Percentiles rank a stretch among this genome's conserved stretches.
Evolutionary conservation across 1,140 invertebrate genomes (phyloP).

Genomic region (Anthonomus grandis): DNA sequence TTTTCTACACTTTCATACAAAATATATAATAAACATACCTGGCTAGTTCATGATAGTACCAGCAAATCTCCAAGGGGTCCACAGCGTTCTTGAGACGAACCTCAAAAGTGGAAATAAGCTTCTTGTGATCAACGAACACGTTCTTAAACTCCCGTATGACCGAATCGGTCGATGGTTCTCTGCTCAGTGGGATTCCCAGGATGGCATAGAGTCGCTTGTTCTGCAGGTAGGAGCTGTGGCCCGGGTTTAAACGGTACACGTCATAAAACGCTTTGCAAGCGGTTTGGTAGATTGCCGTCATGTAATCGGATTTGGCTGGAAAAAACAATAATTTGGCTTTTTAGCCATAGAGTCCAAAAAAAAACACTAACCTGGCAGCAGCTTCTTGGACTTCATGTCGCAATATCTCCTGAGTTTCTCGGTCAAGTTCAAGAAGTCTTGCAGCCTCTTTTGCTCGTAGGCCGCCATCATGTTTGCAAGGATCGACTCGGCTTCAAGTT

Average conservation of each 20-base stretch:
- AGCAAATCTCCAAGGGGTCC: slow-evolving; percentile 42
- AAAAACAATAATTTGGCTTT: no score
- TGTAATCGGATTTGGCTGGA: slow-evolving; percentile 36
- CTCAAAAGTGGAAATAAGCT: slow-evolving; percentile 36
- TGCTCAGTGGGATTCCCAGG: slow-evolving; percentile 38
- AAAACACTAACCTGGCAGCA: no score
- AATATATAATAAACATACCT: slow-evolving; percentile 22
- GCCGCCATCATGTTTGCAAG: slow-evolving; percentile 50
- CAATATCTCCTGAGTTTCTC: slow-evolving; percentile 48
- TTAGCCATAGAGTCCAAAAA: no score
- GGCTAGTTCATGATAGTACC: slow-evolving; percentile 55
- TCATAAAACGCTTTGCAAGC: slow-evolving; percentile 38
- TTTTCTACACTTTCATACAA: no score
- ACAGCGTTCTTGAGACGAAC: slow-evolving; percentile 35
- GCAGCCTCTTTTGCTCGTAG: slow-evolving; percentile 46
- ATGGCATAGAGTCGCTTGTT: slow-evolving; percentile 37
- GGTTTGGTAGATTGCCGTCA: slow-evolving; percentile 36
- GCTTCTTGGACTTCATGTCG: slow-evolving; percentile 39
- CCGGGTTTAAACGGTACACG: slow-evolving; percentile 36
- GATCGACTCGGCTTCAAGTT: slow-evolving; percentile 49
- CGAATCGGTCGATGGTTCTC: slow-evolving; percentile 43
- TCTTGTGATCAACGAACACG: slow-evolving; percentile 40
- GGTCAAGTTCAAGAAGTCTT: slow-evolving; percentile 36
- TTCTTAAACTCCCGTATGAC: slow-evolving; percentile 38
- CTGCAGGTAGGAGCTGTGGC: slow-evolving; percentile 30